Percentiles rank a stretch among this genome's conserved stretches.
Conservation (phyloP, 35 echinoderm and acorn worm genomes). For the Apostichopus californicus region DNA sequence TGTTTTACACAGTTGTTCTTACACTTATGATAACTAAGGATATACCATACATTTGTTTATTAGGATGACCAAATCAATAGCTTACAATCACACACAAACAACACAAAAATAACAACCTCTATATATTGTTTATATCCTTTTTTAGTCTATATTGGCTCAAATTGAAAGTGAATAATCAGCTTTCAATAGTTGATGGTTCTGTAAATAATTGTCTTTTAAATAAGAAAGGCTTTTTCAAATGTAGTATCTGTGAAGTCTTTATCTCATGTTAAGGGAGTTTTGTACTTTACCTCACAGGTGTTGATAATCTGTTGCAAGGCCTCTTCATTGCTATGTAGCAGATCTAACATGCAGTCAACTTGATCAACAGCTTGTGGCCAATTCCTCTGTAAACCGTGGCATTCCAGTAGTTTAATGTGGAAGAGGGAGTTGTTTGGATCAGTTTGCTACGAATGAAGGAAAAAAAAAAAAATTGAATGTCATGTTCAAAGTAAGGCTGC, state of each 20-base stretch:
- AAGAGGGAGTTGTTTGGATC: background rate
- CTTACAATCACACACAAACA: too few relatives aligned
- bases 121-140: background rate
- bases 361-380: background rate
- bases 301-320: background rate
- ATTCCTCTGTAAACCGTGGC: background rate
- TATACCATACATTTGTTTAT: too few relatives aligned
- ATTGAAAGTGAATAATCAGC: background rate
- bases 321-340: background rate
- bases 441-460: background rate
- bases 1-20: too few relatives aligned
- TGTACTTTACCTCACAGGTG: background rate
- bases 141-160: background rate
- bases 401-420: constrained; percentile 24
- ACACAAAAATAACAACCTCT: too few relatives aligned
- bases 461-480: too few relatives aligned
- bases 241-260: background rate
- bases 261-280: background rate
- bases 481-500: too few relatives aligned
- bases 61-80: too few relatives aligned
- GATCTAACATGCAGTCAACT: background rate
- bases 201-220: too few relatives aligned
- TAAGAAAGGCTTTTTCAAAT: background rate
- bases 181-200: too few relatives aligned
- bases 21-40: too few relatives aligned